A percentile compares a stretch with the other conserved stretches of the same genome.
phyloP scores from a whole-genome alignment of 2,797 vertebrate species.

The Dermochelys coriacea region DNA sequence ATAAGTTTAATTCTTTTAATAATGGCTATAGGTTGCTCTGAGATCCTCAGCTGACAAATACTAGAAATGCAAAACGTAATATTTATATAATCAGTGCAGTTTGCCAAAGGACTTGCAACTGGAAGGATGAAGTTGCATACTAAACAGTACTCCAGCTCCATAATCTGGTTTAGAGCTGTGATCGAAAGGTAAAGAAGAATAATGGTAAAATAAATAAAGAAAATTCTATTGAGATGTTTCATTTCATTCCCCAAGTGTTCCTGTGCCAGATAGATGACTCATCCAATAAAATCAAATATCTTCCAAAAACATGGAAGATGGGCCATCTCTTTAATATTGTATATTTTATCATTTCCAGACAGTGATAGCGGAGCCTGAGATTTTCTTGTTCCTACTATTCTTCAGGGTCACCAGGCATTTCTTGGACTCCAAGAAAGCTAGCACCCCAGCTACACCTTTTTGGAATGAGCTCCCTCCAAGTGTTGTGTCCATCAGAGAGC shows the following conservation, averaged over 20 bases:
- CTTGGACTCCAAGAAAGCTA: background rate
- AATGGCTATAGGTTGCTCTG: background rate
- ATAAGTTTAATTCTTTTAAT: background rate
- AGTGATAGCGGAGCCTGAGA: background rate
- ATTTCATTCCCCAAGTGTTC: background rate
- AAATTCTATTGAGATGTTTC: background rate
- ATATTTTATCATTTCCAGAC: background rate
- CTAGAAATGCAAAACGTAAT: background rate
- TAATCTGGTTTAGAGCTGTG: background rate
- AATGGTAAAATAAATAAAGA: background rate
- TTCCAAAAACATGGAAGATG: accelerated
- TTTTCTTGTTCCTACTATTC: background rate
- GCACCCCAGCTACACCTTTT: background rate
- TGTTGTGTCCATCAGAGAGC: background rate
- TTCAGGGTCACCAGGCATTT: background rate
- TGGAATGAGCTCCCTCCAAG: background rate
- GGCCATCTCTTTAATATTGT: background rate
- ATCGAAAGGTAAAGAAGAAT: constrained; percentile 6
- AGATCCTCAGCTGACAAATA: background rate
- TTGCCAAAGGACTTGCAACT: background rate
- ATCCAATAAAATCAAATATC: background rate
- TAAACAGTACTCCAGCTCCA: background rate
- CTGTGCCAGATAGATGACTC: background rate
- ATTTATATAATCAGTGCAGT: background rate
- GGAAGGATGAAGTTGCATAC: background rate